These are phyloP conservation scores for Chymomyza caudatula DNA, from an alignment of 2,888 invertebrate species.

Conservation along the genomic window DNA sequence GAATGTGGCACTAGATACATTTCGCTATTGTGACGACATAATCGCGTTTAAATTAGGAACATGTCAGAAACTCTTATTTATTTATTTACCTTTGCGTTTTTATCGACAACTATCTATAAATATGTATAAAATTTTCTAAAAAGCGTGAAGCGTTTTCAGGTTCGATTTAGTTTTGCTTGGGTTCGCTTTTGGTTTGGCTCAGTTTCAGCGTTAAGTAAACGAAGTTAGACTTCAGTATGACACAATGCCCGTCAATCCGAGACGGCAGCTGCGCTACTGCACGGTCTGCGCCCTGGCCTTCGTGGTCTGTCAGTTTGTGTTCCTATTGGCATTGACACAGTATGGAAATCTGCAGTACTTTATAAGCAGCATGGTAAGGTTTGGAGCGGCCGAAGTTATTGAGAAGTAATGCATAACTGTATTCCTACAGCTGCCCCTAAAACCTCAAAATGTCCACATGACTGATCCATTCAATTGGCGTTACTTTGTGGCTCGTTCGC, in stretches of 20 bases:
- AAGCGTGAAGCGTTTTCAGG: slow-evolving; percentile 18
- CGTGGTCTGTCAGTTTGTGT: slow-evolving; percentile 27
- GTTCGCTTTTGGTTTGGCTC: not conserved
- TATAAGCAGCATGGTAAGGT: slow-evolving; percentile 22
- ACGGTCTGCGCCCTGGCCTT: slow-evolving; percentile 15
- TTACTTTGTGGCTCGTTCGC: slow-evolving; percentile 40
- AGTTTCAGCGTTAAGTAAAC: slow-evolving; percentile 8
- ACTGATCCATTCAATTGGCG: slow-evolving; percentile 13
- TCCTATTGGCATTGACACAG: slow-evolving; percentile 14
- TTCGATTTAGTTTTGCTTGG: slow-evolving; percentile 12
- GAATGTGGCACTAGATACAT: not conserved
- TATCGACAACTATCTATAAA: not conserved
- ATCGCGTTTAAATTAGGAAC: slow-evolving; percentile 13
- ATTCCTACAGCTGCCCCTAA: not conserved
- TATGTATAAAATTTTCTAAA: not conserved
- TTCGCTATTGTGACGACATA: slow-evolving; percentile 35
- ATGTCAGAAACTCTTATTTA: slow-evolving; percentile 3
- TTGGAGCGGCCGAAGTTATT: not conserved
- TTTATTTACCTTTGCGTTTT: slow-evolving; percentile 1
- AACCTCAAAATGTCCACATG: not conserved
- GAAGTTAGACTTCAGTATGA: slow-evolving; percentile 21
- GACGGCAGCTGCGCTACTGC: slow-evolving; percentile 23
- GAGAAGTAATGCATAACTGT: not conserved
- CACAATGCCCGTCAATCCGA: slow-evolving; percentile 35
- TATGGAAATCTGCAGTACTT: not conserved